Conservation (phyloP, 1,140 invertebrate genomes). For the Scaptomyza hsui region DNA sequence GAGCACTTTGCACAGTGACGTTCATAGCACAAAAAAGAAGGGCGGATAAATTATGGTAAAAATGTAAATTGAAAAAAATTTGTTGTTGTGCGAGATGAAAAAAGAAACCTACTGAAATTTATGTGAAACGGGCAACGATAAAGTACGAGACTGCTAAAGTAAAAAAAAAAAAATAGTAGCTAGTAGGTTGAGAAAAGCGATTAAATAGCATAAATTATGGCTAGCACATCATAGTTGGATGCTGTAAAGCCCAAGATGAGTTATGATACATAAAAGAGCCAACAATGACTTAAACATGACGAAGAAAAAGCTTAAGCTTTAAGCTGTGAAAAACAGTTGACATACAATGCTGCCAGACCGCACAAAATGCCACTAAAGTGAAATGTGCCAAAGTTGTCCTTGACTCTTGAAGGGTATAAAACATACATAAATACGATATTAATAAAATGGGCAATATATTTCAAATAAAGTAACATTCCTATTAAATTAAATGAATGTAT, state of each 20-base stretch:
- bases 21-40: slow-evolving; percentile 24
- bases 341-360: not conserved
- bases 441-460: too few relatives aligned
- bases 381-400: slow-evolving; percentile 25
- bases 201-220: slow-evolving; percentile 72
- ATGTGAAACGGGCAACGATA: slow-evolving; percentile 46
- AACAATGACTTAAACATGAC: slow-evolving; percentile 10
- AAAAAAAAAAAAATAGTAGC: not conserved
- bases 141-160: slow-evolving; percentile 40
- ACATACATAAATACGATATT: too few relatives aligned
- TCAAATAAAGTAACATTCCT: too few relatives aligned
- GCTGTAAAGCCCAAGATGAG: slow-evolving; percentile 57
- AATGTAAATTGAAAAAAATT: slow-evolving; percentile 56
- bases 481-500: too few relatives aligned
- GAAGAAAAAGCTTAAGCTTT: slow-evolving; percentile 28
- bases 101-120: slow-evolving; percentile 45
- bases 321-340: not conserved
- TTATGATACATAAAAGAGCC: slow-evolving; percentile 54
- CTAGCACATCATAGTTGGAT: slow-evolving; percentile 44
- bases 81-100: slow-evolving; percentile 37
- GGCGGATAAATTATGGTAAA: slow-evolving; percentile 63
- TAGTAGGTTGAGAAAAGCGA: slow-evolving; percentile 54
- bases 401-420: too few relatives aligned
- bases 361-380: slow-evolving; percentile 1
- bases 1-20: slow-evolving; percentile 11